Percentiles rank a stretch among this genome's conserved stretches.
Evolutionary conservation across 2,797 vertebrate genomes (phyloP).

Genomic region (Pelochelys cantorii): DNA sequence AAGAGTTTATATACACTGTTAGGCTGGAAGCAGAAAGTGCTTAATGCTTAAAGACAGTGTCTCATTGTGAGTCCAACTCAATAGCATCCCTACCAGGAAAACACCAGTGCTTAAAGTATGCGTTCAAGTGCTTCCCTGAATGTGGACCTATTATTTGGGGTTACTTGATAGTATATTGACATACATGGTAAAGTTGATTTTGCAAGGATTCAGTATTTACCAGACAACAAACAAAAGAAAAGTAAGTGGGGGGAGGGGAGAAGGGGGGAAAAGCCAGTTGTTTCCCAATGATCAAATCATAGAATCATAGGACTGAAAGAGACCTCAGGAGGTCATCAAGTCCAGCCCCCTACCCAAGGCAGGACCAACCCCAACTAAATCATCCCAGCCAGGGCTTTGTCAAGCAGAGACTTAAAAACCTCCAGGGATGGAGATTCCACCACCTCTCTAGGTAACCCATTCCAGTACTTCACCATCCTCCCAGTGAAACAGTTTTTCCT

Average conservation of each 20-base stretch:
- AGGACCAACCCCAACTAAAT: too few species aligned
- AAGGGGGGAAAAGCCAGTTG: background rate
- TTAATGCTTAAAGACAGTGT: background rate
- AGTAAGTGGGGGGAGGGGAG: too few species aligned
- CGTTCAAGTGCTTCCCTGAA: background rate
- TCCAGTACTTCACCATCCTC: too few species aligned
- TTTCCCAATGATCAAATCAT: background rate
- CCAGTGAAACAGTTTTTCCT: too few species aligned
- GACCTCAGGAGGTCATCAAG: too few species aligned
- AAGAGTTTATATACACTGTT: background rate
- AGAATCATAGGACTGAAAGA: too few species aligned
- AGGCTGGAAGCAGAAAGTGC: background rate
- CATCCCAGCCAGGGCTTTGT: too few species aligned
- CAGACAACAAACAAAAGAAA: background rate
- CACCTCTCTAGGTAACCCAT: too few species aligned
- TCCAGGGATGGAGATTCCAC: too few species aligned
- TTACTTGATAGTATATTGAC: background rate
- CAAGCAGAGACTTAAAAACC: too few species aligned
- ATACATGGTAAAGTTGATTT: background rate
- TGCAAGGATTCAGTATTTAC: background rate
- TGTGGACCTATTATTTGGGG: background rate
- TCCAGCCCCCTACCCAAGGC: too few species aligned
- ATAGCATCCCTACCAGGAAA: background rate
- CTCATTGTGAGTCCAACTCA: background rate
- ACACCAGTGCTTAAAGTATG: background rate